phyloP scores from a whole-genome alignment of 2,113 vertebrate species.

The Podiceps cristatus region DNA sequence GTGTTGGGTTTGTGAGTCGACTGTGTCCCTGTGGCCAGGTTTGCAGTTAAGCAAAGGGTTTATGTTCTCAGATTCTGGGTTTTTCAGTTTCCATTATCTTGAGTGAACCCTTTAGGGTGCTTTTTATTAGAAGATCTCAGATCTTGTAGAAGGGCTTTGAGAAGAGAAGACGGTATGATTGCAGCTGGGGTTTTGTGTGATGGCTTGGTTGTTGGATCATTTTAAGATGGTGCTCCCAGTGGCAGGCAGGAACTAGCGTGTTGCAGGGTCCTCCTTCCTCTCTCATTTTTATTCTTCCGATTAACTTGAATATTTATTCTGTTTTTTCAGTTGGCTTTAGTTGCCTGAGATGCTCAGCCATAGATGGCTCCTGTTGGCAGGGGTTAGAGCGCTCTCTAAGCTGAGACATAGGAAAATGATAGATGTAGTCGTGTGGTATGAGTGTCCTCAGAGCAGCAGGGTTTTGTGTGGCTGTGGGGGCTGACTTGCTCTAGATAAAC shows the following conservation, averaged over 20 bases:
- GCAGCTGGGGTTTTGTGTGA: not conserved
- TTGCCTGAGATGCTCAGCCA: not conserved
- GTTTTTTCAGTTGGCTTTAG: not conserved
- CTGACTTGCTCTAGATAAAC: not conserved
- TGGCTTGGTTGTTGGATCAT: not conserved
- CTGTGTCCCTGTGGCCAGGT: not conserved
- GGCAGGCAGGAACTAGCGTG: not conserved
- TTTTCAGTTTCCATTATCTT: not conserved
- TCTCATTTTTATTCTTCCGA: not conserved
- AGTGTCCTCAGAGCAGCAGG: not conserved
- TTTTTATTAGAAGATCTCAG: not conserved
- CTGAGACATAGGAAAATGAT: not conserved
- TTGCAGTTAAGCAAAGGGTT: not conserved
- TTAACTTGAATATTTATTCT: not conserved
- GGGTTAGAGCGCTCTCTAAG: not conserved
- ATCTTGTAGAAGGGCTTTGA: not conserved
- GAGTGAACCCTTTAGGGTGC: not conserved
- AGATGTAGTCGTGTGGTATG: not conserved
- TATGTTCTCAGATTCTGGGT: not conserved
- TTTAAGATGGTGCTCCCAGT: not conserved
- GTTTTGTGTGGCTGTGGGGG: not conserved
- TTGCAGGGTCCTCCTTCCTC: not conserved
- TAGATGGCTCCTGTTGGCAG: not conserved
- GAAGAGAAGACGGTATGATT: not conserved
- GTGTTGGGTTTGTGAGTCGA: not conserved